These are phyloP conservation scores for Rhinogobius similis DNA, from an alignment of 2,113 vertebrate genomes.

Conservation along the genomic window DNA sequence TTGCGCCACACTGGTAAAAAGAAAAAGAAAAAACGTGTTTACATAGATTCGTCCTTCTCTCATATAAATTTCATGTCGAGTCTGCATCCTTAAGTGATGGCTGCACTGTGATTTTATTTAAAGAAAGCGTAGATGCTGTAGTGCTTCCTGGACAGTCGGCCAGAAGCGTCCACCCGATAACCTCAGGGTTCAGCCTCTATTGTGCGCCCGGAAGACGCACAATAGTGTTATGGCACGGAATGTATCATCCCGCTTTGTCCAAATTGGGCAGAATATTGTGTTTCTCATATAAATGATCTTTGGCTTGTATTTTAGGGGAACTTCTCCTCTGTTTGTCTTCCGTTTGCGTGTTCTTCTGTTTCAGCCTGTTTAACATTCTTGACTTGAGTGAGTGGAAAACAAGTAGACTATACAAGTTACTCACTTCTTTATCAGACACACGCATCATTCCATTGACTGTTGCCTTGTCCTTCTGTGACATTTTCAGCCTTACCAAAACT, in stretches of 20 bases:
- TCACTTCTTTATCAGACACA: conserved; percentile 8
- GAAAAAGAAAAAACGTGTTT: conserved; percentile 49
- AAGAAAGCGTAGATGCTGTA: conserved; percentile 56
- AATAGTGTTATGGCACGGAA: conserved; percentile 26
- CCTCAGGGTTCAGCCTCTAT: conserved; percentile 49
- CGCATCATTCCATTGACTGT: conserved; percentile 18
- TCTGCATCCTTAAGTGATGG: conserved; percentile 73
- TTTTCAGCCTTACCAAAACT: conserved; percentile 45
- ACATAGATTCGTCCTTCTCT: conserved; percentile 52
- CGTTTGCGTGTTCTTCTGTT: too few relatives aligned
- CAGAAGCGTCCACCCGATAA: conserved; percentile 70
- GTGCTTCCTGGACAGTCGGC: conserved; percentile 64
- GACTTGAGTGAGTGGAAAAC: background rate
- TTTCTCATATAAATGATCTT: background rate
- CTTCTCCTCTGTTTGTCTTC: background rate
- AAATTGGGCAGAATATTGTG: background rate
- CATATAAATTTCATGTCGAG: conserved; percentile 67
- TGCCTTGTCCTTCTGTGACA: conserved; percentile 21
- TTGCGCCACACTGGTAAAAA: background rate
- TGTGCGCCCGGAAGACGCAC: conserved; percentile 47
- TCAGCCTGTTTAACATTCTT: background rate
- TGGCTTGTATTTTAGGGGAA: background rate
- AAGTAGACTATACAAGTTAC: background rate
- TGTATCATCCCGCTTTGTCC: conserved; percentile 19
- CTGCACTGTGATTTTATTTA: conserved; percentile 75